Percentiles rank a stretch among this genome's conserved stretches.
These are phyloP conservation scores for Echinops telfairi DNA, from an alignment of 2,113 vertebrate species.

Conservation along the genomic window DNA sequence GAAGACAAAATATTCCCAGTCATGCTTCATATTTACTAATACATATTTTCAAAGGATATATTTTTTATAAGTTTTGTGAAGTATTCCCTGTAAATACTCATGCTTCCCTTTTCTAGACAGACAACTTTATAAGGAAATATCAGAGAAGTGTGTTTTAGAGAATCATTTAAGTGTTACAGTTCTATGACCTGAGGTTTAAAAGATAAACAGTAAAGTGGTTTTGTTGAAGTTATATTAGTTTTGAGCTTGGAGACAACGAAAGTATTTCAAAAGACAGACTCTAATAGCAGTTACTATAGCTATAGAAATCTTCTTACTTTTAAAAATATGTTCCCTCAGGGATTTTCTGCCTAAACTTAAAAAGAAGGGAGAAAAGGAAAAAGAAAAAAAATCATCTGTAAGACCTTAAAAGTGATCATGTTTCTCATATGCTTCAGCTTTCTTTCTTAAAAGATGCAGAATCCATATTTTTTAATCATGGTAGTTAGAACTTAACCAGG, in stretches of 20 bases:
- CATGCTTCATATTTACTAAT: slow-evolving; percentile 4
- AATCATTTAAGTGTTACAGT: slow-evolving; percentile 75
- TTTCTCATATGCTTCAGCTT: slow-evolving; percentile 68
- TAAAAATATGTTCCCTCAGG: slow-evolving; percentile 61
- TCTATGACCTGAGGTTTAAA: slow-evolving; percentile 83
- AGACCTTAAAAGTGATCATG: slow-evolving; percentile 63
- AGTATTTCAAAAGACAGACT: slow-evolving; percentile 78
- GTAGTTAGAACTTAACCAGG: slow-evolving; percentile 69
- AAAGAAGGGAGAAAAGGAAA: background rate
- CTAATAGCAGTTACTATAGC: slow-evolving; percentile 60
- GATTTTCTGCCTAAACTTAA: slow-evolving; percentile 56
- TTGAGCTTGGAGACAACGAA: slow-evolving; percentile 82
- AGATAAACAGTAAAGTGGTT: slow-evolving; percentile 81
- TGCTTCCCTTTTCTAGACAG: background rate
- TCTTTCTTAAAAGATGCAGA: slow-evolving; percentile 71
- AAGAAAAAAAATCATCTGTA: slow-evolving; percentile 61
- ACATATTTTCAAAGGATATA: background rate
- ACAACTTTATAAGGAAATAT: background rate
- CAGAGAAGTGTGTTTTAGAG: slow-evolving; percentile 65
- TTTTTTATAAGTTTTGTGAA: background rate
- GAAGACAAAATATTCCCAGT: background rate
- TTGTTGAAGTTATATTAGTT: slow-evolving; percentile 79
- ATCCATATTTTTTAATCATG: slow-evolving; percentile 73
- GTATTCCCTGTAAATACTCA: background rate
- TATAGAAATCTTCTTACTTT: slow-evolving; percentile 67